Percentiles rank a stretch among this genome's conserved stretches.
These are phyloP conservation scores for Danionella dracula DNA, from an alignment of 2,797 vertebrate species.

Conservation along the genomic window DNA sequence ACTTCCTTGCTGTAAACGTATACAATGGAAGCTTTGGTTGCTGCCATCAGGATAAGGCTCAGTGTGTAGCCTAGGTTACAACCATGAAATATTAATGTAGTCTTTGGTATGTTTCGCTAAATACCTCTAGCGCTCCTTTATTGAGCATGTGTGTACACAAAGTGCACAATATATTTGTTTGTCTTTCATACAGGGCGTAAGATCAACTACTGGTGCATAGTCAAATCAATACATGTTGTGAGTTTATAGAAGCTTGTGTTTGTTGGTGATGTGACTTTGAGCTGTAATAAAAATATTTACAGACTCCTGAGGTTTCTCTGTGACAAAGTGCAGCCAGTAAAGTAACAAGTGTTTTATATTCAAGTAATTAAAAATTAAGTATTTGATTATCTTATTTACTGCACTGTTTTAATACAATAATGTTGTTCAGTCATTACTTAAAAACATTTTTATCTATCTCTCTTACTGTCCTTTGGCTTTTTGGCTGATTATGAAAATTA, in stretches of 20 bases:
- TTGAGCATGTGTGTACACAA: neutral
- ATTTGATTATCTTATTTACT: too few relatives aligned
- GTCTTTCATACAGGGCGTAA: neutral
- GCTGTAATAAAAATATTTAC: neutral
- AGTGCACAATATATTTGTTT: conserved; percentile 4
- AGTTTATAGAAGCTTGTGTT: neutral
- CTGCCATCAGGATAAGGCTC: neutral
- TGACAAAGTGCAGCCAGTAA: neutral
- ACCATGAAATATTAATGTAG: conserved; percentile 61
- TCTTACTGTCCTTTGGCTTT: too few relatives aligned
- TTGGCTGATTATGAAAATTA: too few relatives aligned
- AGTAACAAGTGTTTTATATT: neutral
- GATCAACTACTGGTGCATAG: neutral
- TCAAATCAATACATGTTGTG: neutral
- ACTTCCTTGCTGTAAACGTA: too few relatives aligned
- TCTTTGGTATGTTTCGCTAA: conserved; percentile 42
- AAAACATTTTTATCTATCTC: too few relatives aligned
- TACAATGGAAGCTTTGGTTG: neutral
- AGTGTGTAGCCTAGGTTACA: conserved; percentile 44
- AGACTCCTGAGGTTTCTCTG: neutral
- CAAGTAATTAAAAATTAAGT: too few relatives aligned
- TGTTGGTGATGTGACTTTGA: neutral
- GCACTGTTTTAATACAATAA: too few relatives aligned
- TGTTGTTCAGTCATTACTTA: too few relatives aligned
- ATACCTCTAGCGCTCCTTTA: conserved; percentile 43